Percentiles rank a stretch among this genome's conserved stretches.
Evolutionary conservation across 2,888 invertebrate genomes (phyloP).

Genomic region (Ichneumon xanthorius): DNA sequence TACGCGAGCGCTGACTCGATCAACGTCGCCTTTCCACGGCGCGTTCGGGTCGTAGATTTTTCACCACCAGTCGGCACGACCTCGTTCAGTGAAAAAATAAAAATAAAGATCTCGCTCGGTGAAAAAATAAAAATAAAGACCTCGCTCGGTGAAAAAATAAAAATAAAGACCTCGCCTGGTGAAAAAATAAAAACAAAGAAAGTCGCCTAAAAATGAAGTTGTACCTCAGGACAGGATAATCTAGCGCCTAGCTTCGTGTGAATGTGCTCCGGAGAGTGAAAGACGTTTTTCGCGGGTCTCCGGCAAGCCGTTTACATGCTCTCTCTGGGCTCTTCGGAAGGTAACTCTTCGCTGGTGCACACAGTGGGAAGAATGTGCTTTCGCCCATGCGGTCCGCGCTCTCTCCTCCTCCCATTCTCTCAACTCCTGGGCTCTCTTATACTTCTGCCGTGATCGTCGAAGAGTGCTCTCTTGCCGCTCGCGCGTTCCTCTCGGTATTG

Average conservation of each 20-base stretch:
- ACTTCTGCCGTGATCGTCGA: slow-evolving; percentile 60
- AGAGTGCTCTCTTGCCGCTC: slow-evolving; percentile 17
- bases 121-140: too few species aligned
- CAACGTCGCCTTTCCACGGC: slow-evolving; percentile 16
- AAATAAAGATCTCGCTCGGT: too few species aligned
- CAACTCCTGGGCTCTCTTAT: slow-evolving; percentile 44
- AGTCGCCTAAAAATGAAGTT: background rate
- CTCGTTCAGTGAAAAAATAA: too few species aligned
- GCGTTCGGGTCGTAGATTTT: slow-evolving; percentile 23
- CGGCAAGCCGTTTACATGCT: background rate
- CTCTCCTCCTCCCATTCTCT: slow-evolving; percentile 53
- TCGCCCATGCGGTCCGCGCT: slow-evolving; percentile 6
- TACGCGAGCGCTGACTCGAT: slow-evolving; percentile 26
- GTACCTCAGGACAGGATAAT: background rate
- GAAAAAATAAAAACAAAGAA: background rate
- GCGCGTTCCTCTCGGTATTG: slow-evolving; percentile 65
- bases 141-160: too few species aligned
- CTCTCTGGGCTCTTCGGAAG: background rate
- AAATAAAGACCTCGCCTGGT: background rate
- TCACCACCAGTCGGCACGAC: background rate
- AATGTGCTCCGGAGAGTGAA: slow-evolving; percentile 24
- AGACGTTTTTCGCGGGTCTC: slow-evolving; percentile 28
- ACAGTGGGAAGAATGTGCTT: background rate
- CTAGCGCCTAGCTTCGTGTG: slow-evolving; percentile 1
- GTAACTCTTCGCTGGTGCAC: slow-evolving; percentile 23